Conservation (phyloP, 2,113 vertebrate genomes). For the Sturnus vulgaris region DNA sequence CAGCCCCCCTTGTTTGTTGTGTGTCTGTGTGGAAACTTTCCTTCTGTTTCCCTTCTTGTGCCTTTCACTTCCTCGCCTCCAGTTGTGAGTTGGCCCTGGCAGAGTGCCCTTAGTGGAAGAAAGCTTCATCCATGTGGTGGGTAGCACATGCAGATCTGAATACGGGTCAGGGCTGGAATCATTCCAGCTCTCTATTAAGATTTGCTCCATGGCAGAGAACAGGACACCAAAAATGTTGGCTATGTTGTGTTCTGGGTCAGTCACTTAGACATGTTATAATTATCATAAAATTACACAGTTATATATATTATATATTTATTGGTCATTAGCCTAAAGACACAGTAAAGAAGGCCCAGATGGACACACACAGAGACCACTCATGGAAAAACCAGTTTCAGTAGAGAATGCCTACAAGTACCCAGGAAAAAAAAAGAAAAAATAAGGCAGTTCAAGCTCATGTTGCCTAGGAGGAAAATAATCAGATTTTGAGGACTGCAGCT, state of each 20-base stretch:
- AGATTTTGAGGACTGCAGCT: neutral
- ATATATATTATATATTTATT: neutral
- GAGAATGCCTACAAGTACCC: neutral
- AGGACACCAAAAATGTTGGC: neutral
- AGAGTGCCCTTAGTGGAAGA: neutral
- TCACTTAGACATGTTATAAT: neutral
- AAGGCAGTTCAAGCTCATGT: neutral
- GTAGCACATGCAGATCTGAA: neutral
- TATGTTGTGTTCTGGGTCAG: neutral
- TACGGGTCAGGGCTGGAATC: neutral
- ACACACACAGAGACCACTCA: neutral
- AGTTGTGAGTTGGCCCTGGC: neutral
- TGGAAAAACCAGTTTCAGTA: neutral
- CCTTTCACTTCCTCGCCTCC: constrained; percentile 6
- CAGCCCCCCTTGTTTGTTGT: neutral
- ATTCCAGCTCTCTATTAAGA: neutral
- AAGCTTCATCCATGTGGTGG: neutral
- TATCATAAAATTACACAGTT: neutral
- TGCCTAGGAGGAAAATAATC: neutral
- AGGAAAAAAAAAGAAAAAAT: neutral
- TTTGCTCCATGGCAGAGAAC: neutral
- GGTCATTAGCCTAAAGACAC: neutral
- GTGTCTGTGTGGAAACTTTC: neutral
- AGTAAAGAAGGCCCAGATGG: neutral
- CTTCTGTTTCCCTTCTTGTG: neutral